Evolutionary conservation across 2,888 invertebrate genomes (phyloP).

Genomic region (Philereme transversata): DNA sequence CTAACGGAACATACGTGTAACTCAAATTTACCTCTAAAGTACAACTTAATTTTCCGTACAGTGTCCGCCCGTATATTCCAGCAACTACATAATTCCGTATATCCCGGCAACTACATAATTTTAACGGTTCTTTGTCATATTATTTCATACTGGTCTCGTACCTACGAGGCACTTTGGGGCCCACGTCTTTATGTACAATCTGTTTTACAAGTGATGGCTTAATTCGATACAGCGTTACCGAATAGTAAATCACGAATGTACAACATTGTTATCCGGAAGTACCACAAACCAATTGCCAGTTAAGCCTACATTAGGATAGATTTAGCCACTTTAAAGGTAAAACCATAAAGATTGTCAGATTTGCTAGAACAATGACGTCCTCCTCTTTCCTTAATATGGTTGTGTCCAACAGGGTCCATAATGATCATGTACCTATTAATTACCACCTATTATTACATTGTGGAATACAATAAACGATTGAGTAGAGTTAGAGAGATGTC

Average conservation of each 20-base stretch:
- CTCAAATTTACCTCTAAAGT: slow-evolving; percentile 20
- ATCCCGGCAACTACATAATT: slow-evolving; percentile 29
- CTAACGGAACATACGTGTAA: slow-evolving; percentile 17
- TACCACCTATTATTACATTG: too few relatives aligned
- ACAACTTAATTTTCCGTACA: slow-evolving; percentile 28
- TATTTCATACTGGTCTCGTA: slow-evolving; percentile 32
- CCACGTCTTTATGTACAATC: slow-evolving; percentile 32
- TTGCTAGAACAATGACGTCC: too few relatives aligned
- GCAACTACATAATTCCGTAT: too few relatives aligned
- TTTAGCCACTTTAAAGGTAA: not conserved
- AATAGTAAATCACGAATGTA: slow-evolving; percentile 37
- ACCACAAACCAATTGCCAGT: slow-evolving; percentile 9
- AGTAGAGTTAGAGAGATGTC: too few relatives aligned
- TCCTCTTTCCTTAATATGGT: too few relatives aligned
- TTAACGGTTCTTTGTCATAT: slow-evolving; percentile 34
- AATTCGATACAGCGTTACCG: slow-evolving; percentile 39
- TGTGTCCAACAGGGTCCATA: too few relatives aligned
- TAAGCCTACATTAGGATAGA: slow-evolving; percentile 6
- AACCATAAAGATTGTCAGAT: too few relatives aligned
- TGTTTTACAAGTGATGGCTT: slow-evolving; percentile 39
- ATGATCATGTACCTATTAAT: too few relatives aligned
- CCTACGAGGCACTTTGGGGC: slow-evolving; percentile 31
- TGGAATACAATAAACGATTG: too few relatives aligned
- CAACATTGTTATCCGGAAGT: slow-evolving; percentile 36
- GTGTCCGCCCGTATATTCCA: slow-evolving; percentile 20